phyloP scores from a whole-genome alignment of 2,113 vertebrate species.

The Hippocampus barbouri region DNA sequence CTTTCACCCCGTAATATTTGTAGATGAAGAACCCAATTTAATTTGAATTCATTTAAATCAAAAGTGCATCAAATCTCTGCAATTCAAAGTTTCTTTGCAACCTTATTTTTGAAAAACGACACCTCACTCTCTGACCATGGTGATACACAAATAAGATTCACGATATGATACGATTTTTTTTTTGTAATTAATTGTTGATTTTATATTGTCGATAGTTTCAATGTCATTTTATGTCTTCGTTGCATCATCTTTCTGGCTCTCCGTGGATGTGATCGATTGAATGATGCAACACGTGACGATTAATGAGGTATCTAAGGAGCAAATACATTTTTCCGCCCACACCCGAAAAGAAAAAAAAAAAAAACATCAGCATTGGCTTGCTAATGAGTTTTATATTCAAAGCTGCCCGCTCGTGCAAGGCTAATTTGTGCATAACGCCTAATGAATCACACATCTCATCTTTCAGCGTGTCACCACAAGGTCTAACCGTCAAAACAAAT shows the following conservation, averaged over 20 bases:
- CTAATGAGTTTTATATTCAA: constrained; percentile 23
- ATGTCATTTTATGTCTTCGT: neutral
- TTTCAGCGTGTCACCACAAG: constrained; percentile 35
- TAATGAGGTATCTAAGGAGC: constrained; percentile 25
- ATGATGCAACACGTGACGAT: neutral
- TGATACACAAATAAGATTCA: neutral
- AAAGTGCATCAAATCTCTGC: neutral
- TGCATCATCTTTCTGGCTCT: neutral
- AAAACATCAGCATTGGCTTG: constrained; percentile 16
- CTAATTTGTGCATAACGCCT: constrained; percentile 28
- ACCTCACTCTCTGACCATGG: neutral
- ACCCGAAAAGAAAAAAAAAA: constrained; percentile 1
- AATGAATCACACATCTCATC: constrained; percentile 32
- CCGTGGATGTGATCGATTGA: neutral
- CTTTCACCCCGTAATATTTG: neutral
- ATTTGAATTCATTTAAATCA: neutral
- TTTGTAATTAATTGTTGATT: neutral
- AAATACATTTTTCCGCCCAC: constrained; percentile 9
- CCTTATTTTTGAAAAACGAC: neutral
- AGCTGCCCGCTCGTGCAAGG: constrained; percentile 21
- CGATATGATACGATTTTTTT: neutral
- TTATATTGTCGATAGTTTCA: neutral
- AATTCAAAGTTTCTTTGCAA: too few species aligned
- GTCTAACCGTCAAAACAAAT: constrained; percentile 23
- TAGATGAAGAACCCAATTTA: neutral